phyloP scores from a whole-genome alignment of 2,888 invertebrate genomes.

The Papilio protenor region DNA sequence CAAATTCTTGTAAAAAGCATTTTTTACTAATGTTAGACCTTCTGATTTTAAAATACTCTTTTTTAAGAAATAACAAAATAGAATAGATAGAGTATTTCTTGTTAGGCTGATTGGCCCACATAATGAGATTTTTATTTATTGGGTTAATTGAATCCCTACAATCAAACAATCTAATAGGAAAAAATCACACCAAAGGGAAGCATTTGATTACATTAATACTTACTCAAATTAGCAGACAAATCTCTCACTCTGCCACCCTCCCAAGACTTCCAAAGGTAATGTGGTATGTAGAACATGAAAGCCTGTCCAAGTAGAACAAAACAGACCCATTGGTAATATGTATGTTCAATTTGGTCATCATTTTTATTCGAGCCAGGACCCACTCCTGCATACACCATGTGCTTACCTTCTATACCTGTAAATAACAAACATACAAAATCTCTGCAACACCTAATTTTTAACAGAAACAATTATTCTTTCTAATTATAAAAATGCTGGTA shows the following conservation, averaged over 20 bases:
- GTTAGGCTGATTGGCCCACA: no score
- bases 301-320: slow-evolving; percentile 88
- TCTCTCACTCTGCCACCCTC: slow-evolving; percentile 86
- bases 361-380: slow-evolving; percentile 71
- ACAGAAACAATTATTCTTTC: background rate
- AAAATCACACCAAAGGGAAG: no score
- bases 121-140: no score
- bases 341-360: slow-evolving; percentile 82
- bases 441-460: background rate
- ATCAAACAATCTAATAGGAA: no score
- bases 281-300: slow-evolving; percentile 87
- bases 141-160: no score
- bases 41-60: no score
- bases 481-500: background rate
- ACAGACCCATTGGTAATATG: slow-evolving; percentile 90
- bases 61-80: no score
- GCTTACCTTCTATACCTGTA: slow-evolving; percentile 77
- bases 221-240: slow-evolving; percentile 85
- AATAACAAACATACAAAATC: background rate
- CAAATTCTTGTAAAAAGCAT: no score
- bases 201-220: slow-evolving; percentile 32
- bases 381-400: slow-evolving; percentile 81
- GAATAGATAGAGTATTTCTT: no score
- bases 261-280: slow-evolving; percentile 89
- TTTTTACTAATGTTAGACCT: no score